Evolutionary conservation across 2,888 invertebrate genomes (phyloP), one percentile per base, ranked within the genome.

Genomic region (Bugula neritina): DNA sequence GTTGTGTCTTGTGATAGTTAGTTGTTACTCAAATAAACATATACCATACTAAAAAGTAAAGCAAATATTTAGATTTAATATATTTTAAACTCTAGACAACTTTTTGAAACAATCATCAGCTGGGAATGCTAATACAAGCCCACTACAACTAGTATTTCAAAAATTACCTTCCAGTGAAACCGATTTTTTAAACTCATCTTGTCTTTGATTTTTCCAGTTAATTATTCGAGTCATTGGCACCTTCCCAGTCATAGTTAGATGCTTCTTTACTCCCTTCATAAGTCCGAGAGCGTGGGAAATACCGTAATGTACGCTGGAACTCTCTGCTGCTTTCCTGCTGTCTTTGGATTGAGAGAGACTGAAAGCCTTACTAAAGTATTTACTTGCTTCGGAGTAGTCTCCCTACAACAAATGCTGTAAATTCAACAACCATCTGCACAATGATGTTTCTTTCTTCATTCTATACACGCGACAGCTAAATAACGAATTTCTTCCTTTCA

Each of bases 281-380:
- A 82, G 82, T 69, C 79, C 79, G 74, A 82, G 83, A 13, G 82
- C 82, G 75, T 80, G 78, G 1, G 82, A 78, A 1, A 83, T 80
- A 54, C 83, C 83, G 72, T 78, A 82, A 73, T 82, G 80, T 27
- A 83, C 82, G 17, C 83, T 75, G 72, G 82, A 81, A 5, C 79
- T 77, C 72, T 79, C 80, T 72, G 82, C 80, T 25, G 82, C 76
- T 2, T 76, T 75, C 21, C 73, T 73, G 72, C 82, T 81, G 34
- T 78, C 79, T 76, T 82, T 74, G 27, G 82, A 78, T 31, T 83
- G 76, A 2, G 83, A 79, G 31, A 83, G 78, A 75, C 82, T 82
- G 78, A 84, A 83, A 2, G 83, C 81, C 74, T 82, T 82, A 77
- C 79, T 81, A 78, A 84, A 84, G 76, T 82, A 81, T 69, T 82